Conservation (phyloP, 2,797 vertebrate species). For the Furcifer pardalis region DNA sequence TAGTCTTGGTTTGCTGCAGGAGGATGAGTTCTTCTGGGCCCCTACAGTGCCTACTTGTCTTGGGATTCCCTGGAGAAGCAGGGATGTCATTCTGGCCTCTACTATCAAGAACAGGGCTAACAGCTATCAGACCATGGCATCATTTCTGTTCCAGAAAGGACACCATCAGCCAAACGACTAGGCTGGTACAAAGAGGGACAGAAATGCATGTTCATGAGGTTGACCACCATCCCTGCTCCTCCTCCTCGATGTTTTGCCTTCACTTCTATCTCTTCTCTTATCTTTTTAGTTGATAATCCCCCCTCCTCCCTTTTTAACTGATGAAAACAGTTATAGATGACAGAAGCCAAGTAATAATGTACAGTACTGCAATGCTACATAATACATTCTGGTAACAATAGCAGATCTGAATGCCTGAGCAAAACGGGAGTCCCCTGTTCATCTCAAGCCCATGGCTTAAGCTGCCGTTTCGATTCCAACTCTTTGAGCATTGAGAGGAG, state of each 20-base stretch:
- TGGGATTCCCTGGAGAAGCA: not conserved
- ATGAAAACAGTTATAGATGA: not conserved
- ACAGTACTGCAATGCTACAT: not conserved
- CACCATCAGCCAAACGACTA: too few species aligned
- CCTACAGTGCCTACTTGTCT: not conserved
- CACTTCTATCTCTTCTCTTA: not conserved
- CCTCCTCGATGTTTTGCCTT: too few species aligned
- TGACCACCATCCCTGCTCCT: too few species aligned
- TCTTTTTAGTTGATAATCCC: not conserved
- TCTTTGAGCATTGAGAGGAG: not conserved
- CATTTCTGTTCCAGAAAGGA: not conserved
- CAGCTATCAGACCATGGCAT: not conserved
- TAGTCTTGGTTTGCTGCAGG: not conserved
- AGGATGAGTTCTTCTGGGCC: not conserved
- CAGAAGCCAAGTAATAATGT: not conserved
- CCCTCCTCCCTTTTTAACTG: not conserved
- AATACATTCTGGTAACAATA: not conserved
- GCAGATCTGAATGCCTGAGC: not conserved
- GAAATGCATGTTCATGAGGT: not conserved
- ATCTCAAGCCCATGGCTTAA: not conserved
- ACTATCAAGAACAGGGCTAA: not conserved
- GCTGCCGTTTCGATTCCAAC: not conserved
- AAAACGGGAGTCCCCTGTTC: too few species aligned
- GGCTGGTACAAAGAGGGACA: not conserved
- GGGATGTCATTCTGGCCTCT: not conserved